Conservation (phyloP, 2,797 vertebrate species). For the Pelodytes ibericus region DNA sequence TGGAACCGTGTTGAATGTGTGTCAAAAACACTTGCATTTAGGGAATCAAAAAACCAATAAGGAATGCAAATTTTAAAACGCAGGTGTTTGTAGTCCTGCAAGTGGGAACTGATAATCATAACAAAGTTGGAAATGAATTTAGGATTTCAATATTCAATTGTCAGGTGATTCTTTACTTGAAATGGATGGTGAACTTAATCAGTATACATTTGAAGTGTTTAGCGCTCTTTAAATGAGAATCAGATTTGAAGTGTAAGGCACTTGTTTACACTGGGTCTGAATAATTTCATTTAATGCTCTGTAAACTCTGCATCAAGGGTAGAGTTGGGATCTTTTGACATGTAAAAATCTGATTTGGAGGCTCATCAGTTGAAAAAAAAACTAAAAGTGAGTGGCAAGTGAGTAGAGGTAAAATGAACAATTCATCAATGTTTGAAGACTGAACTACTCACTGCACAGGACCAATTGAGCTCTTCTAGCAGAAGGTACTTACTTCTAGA, state of each 20-base stretch:
- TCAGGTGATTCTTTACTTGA: neutral
- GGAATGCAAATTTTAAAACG: conserved; percentile 25
- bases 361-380: no score
- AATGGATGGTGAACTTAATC: conserved; percentile 1
- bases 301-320: no score
- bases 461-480: no score
- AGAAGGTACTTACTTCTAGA: no score
- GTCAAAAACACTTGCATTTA: conserved; percentile 21
- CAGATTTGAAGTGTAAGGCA: neutral
- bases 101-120: conserved; percentile 9
- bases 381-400: no score
- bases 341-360: no score
- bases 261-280: neutral
- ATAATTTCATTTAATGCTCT: neutral
- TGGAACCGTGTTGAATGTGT: conserved; percentile 24
- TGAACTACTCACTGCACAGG: no score
- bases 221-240: neutral
- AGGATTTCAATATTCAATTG: neutral
- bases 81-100: conserved; percentile 6
- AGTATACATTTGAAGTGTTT: neutral
- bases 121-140: conserved; percentile 15
- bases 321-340: no score
- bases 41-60: conserved; percentile 23
- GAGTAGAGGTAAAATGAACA: no score
- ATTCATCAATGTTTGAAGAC: no score